Base-by-base conservation (phyloP, 2,888 invertebrate genomes). In the Penaeus monodon region DNA sequence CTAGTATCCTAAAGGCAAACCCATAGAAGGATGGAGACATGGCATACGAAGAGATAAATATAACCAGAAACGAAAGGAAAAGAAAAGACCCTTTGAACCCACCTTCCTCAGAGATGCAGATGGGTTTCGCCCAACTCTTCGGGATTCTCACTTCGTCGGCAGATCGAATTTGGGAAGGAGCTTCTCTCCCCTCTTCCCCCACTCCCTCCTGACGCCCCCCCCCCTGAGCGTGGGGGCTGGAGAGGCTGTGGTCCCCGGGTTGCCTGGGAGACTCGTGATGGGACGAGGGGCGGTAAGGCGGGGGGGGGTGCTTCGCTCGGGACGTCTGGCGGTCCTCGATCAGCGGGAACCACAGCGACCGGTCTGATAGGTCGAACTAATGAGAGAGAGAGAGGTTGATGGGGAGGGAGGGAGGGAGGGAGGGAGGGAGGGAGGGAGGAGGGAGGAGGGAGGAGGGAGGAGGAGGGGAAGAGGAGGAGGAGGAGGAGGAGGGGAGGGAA, bases 291-390 rank as follows among this genome's bases (percentile, higher is more conserved):
- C 33, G 57, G n/a, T n/a, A 57, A 10, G 77, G 24, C 63, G 74
- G 1, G 33, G 44, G 0, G 74, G 57, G 63, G 17, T 3, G 22
- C 20, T 49, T 64, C 73, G 27, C 76, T 24, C 14, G 14, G 44
- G 27, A 17, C 76, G 63, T 73, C 64, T 22, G 44, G 27, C 57
- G 44, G n/a, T 73, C 64, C 1, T 80, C 77, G 33, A 86, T 74
- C 20, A 87, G 74, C 17, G 79, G 70, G n/a, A 87, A 57, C 86
- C 86, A 87, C 65, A 83, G 24, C 20, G 38, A 74, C 17, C 57
- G 64, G n/a, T 87, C 83, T n/a, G 44, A 64, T 29, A 87, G 64
- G 74, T 87, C 73, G 66, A 87, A 80, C 86, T 87, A 65, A 12
- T 20, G 38, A 38, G 57, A 57, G 57, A 20, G 57, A 12, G 57